Evolutionary conservation across 2,797 vertebrate genomes (phyloP).

Genomic region (Lateolabrax maculatus): DNA sequence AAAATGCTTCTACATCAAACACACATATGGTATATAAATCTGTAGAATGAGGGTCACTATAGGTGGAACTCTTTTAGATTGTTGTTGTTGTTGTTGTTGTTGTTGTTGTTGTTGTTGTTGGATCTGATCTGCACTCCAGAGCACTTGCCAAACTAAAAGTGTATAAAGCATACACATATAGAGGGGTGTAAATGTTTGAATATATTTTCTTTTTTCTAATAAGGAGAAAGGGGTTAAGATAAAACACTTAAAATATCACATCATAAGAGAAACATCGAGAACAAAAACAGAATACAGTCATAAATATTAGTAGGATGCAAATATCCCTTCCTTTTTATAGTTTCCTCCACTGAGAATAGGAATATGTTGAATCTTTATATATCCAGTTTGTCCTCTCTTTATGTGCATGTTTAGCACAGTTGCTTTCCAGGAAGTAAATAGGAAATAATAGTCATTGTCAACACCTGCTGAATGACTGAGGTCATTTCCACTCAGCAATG

Average conservation of each 20-base stretch:
- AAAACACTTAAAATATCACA: neutral
- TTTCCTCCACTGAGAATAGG: constrained; percentile 2
- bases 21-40: neutral
- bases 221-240: neutral
- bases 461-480: constrained; percentile 21
- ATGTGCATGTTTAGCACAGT: neutral
- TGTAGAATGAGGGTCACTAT: neutral
- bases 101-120: neutral
- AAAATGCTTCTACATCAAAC: neutral
- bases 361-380: neutral
- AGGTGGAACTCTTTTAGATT: neutral
- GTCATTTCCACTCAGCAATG: constrained; percentile 14
- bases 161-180: neutral
- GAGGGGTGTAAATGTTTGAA: neutral
- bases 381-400: neutral
- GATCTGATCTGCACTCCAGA: constrained; percentile 1
- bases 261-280: neutral
- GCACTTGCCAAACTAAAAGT: neutral
- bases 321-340: neutral
- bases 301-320: neutral
- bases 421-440: constrained; percentile 42
- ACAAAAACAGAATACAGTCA: neutral
- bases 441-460: constrained; percentile 31
- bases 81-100: no score
- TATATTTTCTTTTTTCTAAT: neutral